Base-by-base conservation (phyloP, 2,888 invertebrate species). In the Lobophora halterata region DNA sequence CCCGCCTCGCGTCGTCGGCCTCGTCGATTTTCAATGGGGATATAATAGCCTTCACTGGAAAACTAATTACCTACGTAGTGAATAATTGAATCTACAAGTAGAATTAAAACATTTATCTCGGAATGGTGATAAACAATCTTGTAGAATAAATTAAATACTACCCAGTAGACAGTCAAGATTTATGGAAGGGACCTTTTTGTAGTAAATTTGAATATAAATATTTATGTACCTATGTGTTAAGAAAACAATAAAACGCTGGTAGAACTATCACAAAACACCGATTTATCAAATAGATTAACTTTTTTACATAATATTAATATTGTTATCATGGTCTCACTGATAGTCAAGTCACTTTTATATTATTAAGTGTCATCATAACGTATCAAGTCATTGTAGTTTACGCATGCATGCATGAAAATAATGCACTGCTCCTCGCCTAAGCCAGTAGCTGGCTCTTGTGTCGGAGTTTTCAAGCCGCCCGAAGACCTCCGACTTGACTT, bases 61-160 rank as follows among this genome's bases (percentile, higher is more conserved):
- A 42, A 31, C 38, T 45, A 42, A 50, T 39, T 44, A 37, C 34
- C 14, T n/a, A n/a, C n/a, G n/a, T n/a, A n/a, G n/a, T n/a, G n/a
- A n/a, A n/a, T n/a, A n/a, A n/a, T n/a, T n/a, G n/a, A n/a, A n/a
- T n/a, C n/a, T n/a, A n/a, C n/a, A n/a, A n/a, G n/a, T n/a, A n/a
- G n/a, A n/a, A n/a, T n/a, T n/a, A n/a, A n/a, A n/a, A n/a, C n/a
- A n/a, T n/a, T n/a, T n/a, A n/a, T n/a, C n/a, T n/a, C n/a, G n/a
- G n/a, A n/a, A n/a, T n/a, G n/a, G n/a, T n/a, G n/a, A n/a, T n/a
- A n/a, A n/a, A n/a, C n/a, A n/a, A n/a, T n/a, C n/a, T n/a, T n/a
- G n/a, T n/a, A n/a, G n/a, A n/a, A n/a, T n/a, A n/a, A n/a, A n/a
- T n/a, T n/a, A n/a, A n/a, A n/a, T n/a, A n/a, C n/a, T n/a, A n/a